phyloP scores from a whole-genome alignment of 2,113 vertebrate genomes.

The Ellobius talpinus region DNA sequence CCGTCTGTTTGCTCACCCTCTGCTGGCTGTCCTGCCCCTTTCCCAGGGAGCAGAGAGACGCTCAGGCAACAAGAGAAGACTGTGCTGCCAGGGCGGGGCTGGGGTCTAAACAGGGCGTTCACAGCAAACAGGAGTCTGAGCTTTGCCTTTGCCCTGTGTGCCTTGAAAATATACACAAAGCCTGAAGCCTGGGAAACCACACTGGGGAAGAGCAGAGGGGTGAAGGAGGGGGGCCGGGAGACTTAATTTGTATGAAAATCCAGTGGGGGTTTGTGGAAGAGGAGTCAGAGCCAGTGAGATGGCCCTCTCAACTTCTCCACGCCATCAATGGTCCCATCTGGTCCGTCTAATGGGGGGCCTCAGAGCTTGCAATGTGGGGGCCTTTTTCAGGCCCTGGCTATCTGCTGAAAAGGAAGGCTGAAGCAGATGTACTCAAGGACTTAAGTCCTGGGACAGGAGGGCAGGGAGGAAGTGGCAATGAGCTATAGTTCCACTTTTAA shows the following conservation, averaged over 20 bases:
- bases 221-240: not conserved
- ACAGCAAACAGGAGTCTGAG: slow-evolving; percentile 15
- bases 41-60: slow-evolving; percentile 81
- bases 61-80: slow-evolving; percentile 68
- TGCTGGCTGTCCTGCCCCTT: slow-evolving; percentile 55
- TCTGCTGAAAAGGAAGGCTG: slow-evolving; percentile 53
- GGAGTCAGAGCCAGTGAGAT: slow-evolving; percentile 22
- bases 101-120: not conserved
- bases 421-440: slow-evolving; percentile 24
- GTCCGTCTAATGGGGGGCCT: not conserved
- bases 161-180: not conserved
- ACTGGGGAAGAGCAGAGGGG: not conserved
- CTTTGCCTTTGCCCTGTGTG: not conserved
- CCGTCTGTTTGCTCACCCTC: slow-evolving; percentile 84
- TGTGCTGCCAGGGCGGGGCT: not conserved
- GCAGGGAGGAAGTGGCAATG: not conserved
- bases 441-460: slow-evolving; percentile 14
- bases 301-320: not conserved
- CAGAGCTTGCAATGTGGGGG: not conserved
- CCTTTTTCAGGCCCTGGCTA: slow-evolving; percentile 32
- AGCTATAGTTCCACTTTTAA: not conserved
- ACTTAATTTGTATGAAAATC: slow-evolving; percentile 65
- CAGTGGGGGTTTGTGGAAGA: not conserved
- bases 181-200: not conserved
- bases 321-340: slow-evolving; percentile 67